phyloP scores from a whole-genome alignment of 2,113 vertebrate species.

The Engraulis encrasicolus region DNA sequence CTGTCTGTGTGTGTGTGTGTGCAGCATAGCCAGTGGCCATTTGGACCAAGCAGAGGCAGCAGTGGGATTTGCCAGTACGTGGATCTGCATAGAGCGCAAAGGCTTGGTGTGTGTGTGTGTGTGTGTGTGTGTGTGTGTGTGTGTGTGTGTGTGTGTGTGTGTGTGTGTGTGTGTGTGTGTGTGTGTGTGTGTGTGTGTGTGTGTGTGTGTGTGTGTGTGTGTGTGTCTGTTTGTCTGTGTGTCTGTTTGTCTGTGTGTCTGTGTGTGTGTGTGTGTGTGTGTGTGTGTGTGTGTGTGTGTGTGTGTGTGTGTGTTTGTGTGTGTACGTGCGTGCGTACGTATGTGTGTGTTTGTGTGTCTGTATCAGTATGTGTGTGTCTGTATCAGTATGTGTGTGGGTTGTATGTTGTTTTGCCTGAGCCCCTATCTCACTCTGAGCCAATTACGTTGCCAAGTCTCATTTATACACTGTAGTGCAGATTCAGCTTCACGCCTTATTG shows the following conservation, averaged over 20 bases:
- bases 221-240: neutral
- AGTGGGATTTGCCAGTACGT: too few species aligned
- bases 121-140: neutral
- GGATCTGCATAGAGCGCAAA: too few species aligned
- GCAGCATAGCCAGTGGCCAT: too few species aligned
- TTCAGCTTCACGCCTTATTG: neutral
- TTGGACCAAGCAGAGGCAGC: too few species aligned
- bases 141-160: neutral
- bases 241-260: neutral
- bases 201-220: neutral
- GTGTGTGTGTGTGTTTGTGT: neutral
- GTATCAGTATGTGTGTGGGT: neutral
- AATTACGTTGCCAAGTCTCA: neutral
- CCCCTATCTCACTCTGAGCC: neutral
- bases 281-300: slow-evolving; percentile 8
- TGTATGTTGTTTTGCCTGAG: neutral
- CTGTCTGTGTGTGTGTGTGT: too few species aligned
- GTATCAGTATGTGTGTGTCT: neutral
- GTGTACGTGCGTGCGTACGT: neutral
- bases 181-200: neutral
- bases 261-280: neutral
- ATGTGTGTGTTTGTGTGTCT: neutral
- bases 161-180: neutral
- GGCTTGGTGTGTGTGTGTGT: neutral
- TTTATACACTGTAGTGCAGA: neutral